Conservation (phyloP, 2,113 vertebrate genomes). For the Varanus salvator region DNA sequence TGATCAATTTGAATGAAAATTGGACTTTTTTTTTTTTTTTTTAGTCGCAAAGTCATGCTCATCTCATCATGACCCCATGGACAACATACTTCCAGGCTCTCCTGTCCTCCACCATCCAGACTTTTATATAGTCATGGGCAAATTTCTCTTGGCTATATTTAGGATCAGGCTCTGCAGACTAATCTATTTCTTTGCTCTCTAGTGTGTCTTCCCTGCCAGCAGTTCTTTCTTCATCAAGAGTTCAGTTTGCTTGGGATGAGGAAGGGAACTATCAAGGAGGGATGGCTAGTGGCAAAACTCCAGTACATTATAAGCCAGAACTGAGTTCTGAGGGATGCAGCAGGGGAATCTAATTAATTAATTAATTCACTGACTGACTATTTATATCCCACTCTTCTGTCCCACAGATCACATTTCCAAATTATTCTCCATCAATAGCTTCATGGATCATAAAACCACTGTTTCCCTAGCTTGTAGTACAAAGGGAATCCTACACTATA, state of each 20-base stretch:
- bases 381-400: neutral
- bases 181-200: neutral
- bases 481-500: neutral
- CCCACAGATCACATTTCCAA: neutral
- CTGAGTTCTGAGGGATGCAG: neutral
- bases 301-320: neutral
- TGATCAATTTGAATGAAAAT: neutral
- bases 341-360: neutral
- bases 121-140: neutral
- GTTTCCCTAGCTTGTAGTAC: neutral
- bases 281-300: neutral
- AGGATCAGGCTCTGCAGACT: neutral
- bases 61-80: too few relatives aligned
- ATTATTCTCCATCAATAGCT: neutral
- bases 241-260: neutral
- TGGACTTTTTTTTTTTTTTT: too few relatives aligned
- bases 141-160: neutral
- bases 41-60: too few relatives aligned
- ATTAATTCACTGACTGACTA: neutral
- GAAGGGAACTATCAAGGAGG: neutral
- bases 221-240: neutral
- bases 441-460: neutral
- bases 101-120: neutral
- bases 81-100: too few relatives aligned
- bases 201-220: neutral